phyloP scores from a whole-genome alignment of 2,888 invertebrate genomes.

The Boloria euphrosyne region DNA sequence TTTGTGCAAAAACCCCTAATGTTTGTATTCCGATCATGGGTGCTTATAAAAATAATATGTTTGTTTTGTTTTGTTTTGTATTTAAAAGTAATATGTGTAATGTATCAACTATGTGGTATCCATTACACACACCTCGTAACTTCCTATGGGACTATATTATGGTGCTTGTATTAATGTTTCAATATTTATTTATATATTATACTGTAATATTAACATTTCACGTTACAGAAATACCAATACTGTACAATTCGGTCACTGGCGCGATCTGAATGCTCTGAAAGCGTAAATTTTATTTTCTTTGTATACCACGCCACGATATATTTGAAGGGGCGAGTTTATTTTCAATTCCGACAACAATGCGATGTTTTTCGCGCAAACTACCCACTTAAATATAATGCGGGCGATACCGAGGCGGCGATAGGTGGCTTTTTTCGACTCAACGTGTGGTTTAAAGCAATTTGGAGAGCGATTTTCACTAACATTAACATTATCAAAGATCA shows the following conservation, averaged over 20 bases:
- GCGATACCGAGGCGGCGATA: conserved; percentile 64
- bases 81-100: no score
- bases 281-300: conserved; percentile 36
- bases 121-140: no score
- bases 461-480: conserved; percentile 27
- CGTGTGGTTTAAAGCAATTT: conserved; percentile 40
- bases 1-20: no score
- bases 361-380: conserved; percentile 77
- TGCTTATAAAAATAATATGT: no score
- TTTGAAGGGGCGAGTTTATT: conserved; percentile 62
- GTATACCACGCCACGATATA: conserved; percentile 35
- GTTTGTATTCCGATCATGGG: no score
- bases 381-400: conserved; percentile 78
- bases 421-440: conserved; percentile 59
- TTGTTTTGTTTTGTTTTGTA: no score
- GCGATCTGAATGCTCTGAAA: conserved; percentile 27
- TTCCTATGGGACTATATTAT: no score
- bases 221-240: no score
- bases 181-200: no score
- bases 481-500: conserved; percentile 9
- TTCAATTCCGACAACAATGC: conserved; percentile 79
- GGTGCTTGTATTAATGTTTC: no score
- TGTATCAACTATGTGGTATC: no score
- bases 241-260: conserved; percentile 26
- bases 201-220: no score